Evolutionary conservation across 2,797 vertebrate genomes (phyloP).

Genomic region (Chiroxiphia lanceolata): DNA sequence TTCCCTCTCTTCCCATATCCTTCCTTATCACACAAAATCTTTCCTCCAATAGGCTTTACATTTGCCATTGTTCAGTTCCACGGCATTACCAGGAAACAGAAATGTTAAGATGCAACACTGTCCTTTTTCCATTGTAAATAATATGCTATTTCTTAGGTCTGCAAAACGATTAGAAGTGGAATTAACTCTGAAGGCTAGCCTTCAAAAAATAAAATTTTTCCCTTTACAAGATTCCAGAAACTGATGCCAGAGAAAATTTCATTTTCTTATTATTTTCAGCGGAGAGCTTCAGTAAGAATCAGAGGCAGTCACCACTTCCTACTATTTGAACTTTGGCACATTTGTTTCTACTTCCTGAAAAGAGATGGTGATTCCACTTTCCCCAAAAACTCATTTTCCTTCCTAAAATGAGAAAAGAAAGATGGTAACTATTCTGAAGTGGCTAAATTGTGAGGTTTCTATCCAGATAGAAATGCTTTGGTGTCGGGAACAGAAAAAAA

Average conservation of each 20-base stretch:
- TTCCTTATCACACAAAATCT: neutral
- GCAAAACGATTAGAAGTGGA: neutral
- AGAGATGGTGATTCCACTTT: neutral
- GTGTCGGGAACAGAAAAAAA: neutral
- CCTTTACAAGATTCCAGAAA: neutral
- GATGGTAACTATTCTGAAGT: neutral
- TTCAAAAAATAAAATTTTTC: neutral
- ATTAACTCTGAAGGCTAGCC: neutral
- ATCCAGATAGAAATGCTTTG: neutral
- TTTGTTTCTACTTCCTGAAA: conserved; percentile 5
- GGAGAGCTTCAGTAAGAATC: neutral
- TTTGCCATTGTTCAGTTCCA: neutral
- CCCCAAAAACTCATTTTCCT: neutral
- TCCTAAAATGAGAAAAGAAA: neutral
- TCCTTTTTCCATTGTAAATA: neutral
- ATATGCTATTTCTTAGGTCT: neutral
- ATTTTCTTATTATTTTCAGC: neutral
- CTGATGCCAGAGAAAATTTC: neutral
- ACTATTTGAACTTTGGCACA: neutral
- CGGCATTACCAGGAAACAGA: neutral
- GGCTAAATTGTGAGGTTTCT: neutral
- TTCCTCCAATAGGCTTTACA: neutral
- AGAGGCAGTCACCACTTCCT: neutral
- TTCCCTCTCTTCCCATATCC: neutral
- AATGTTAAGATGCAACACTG: neutral